phyloP scores from a whole-genome alignment of 2,113 vertebrate species.

The Phaetusa simplex region DNA sequence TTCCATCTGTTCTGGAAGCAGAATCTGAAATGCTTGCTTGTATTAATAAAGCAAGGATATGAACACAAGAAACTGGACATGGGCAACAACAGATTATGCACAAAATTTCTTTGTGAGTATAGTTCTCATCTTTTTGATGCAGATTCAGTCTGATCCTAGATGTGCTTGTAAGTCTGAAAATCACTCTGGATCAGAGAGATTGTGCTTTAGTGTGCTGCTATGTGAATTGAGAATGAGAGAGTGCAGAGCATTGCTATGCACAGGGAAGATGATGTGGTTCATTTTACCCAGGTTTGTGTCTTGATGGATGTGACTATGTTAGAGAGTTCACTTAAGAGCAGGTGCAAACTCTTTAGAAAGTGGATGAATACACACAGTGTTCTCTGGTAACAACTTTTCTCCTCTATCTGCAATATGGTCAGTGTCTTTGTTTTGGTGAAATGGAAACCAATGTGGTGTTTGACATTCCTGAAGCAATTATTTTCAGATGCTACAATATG shows the following conservation, averaged over 20 bases:
- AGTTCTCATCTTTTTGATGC: neutral
- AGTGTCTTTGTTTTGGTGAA: neutral
- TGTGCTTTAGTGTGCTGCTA: neutral
- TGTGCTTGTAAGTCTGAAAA: neutral
- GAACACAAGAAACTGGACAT: neutral
- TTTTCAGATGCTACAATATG: neutral
- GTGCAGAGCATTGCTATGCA: neutral
- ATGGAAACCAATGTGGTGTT: fast-evolving
- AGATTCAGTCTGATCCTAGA: neutral
- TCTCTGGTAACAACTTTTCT: neutral
- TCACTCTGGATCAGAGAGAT: neutral
- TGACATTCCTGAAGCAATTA: neutral
- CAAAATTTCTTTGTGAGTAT: neutral
- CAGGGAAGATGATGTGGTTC: neutral
- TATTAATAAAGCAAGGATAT: neutral
- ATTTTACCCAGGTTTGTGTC: neutral
- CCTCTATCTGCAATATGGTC: neutral
- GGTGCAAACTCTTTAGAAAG: neutral
- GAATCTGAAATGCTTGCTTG: neutral
- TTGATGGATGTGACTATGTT: neutral
- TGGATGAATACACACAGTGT: neutral
- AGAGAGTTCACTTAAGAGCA: neutral
- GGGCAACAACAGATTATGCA: neutral
- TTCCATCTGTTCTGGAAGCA: neutral
- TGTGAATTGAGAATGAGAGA: neutral